Conservation (phyloP, 2,113 vertebrate species). For the Larimichthys crocea region DNA sequence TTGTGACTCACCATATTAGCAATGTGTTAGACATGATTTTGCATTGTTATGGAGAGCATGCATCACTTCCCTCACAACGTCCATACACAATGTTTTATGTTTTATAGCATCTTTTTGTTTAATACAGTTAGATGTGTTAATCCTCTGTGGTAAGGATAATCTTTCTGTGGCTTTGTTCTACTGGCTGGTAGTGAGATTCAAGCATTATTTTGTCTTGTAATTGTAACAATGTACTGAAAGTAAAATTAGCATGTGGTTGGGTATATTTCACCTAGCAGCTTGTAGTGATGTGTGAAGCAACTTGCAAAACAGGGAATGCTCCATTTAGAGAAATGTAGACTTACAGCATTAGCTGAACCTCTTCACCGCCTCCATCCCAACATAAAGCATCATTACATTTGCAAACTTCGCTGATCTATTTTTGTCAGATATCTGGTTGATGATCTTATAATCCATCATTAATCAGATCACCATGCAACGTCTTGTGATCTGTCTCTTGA, state of each 20-base stretch:
- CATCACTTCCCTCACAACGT: background rate
- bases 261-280: background rate
- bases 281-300: background rate
- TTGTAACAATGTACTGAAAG: background rate
- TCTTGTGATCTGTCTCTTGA: background rate
- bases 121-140: background rate
- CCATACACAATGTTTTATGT: background rate
- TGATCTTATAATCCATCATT: background rate
- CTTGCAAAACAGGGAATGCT: background rate
- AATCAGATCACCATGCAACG: background rate
- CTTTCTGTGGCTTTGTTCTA: background rate
- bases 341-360: background rate
- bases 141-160: background rate
- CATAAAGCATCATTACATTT: background rate
- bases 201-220: slow-evolving; percentile 1
- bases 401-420: background rate
- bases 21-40: background rate
- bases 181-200: background rate
- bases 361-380: background rate
- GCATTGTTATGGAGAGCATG: background rate
- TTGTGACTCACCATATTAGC: background rate
- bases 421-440: background rate
- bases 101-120: background rate
- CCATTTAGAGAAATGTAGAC: background rate
- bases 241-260: background rate